These are phyloP conservation scores for Esox lucius DNA, from an alignment of 2,797 vertebrate species.

Conservation along the genomic window DNA sequence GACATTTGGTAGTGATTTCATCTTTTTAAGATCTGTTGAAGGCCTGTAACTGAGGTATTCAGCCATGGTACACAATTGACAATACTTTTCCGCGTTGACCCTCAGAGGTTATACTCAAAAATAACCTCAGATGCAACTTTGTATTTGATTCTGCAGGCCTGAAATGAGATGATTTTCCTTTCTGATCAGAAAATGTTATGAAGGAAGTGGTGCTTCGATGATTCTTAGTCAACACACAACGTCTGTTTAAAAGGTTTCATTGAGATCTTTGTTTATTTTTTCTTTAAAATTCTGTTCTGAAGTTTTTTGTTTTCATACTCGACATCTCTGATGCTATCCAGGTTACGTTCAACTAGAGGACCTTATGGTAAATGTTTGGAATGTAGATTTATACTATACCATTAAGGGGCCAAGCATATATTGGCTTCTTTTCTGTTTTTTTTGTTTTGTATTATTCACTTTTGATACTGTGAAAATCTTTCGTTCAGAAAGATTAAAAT, in stretches of 20 bases:
- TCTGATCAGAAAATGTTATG: conserved; percentile 46
- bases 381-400: conserved; percentile 87
- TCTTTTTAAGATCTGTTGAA: conserved; percentile 45
- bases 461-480: conserved; percentile 99
- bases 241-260: conserved; percentile 60
- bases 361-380: conserved; percentile 79
- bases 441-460: conserved; percentile 84
- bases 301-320: conserved; percentile 64
- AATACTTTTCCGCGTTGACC: conserved; percentile 39
- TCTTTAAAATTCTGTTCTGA: conserved; percentile 59
- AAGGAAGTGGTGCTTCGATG: conserved; percentile 49
- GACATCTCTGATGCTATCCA: conserved; percentile 82
- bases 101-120: too few relatives aligned
- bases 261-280: conserved; percentile 49
- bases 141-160: neutral
- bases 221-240: conserved; percentile 23
- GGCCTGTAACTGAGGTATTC: conserved; percentile 14
- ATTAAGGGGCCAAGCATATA: conserved; percentile 80
- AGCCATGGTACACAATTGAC: conserved; percentile 42
- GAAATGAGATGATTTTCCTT: conserved; percentile 45
- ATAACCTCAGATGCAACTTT: neutral
- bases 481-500: conserved; percentile 90
- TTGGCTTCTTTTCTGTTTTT: conserved; percentile 77
- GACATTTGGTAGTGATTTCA: too few relatives aligned
- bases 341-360: conserved; percentile 82